Evolutionary conservation across 2,888 invertebrate species (phyloP).

Genomic region (Callyntrura sp.): DNA sequence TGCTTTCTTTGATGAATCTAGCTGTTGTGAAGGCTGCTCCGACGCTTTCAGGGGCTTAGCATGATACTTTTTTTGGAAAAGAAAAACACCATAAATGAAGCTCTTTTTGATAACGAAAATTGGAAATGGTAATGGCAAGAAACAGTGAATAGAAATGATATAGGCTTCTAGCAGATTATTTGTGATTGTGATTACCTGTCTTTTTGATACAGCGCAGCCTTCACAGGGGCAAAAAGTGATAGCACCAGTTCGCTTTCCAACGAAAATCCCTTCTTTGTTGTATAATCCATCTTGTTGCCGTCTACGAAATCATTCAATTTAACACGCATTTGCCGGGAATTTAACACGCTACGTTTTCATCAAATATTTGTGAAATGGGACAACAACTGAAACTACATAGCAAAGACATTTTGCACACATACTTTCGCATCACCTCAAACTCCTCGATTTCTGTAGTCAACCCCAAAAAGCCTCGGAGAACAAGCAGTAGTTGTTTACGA

Average conservation of each 20-base stretch:
- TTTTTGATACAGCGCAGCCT: slow-evolving; percentile 58
- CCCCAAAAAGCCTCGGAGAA: slow-evolving; percentile 67
- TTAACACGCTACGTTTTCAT: too few species aligned
- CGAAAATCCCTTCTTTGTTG: slow-evolving; percentile 77
- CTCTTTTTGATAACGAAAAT: too few species aligned
- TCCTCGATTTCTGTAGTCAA: slow-evolving; percentile 75
- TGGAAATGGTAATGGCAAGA: too few species aligned
- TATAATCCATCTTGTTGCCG: slow-evolving; percentile 74
- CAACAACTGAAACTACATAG: background rate
- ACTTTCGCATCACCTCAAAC: slow-evolving; percentile 76
- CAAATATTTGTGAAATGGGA: too few species aligned
- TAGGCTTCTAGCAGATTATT: background rate
- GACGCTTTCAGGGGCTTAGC: too few species aligned
- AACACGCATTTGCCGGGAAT: too few species aligned
- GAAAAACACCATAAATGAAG: too few species aligned
- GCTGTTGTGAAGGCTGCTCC: too few species aligned
- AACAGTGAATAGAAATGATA: too few species aligned
- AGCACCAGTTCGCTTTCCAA: slow-evolving; percentile 42
- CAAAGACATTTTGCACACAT: background rate
- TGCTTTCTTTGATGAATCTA: too few species aligned
- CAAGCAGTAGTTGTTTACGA: slow-evolving; percentile 72
- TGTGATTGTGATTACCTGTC: slow-evolving; percentile 37
- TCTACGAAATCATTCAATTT: too few species aligned
- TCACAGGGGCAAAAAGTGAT: slow-evolving; percentile 71
- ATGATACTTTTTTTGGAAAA: too few species aligned